phyloP scores from a whole-genome alignment of 2,113 vertebrate species.

The Oophaga pumilio region DNA sequence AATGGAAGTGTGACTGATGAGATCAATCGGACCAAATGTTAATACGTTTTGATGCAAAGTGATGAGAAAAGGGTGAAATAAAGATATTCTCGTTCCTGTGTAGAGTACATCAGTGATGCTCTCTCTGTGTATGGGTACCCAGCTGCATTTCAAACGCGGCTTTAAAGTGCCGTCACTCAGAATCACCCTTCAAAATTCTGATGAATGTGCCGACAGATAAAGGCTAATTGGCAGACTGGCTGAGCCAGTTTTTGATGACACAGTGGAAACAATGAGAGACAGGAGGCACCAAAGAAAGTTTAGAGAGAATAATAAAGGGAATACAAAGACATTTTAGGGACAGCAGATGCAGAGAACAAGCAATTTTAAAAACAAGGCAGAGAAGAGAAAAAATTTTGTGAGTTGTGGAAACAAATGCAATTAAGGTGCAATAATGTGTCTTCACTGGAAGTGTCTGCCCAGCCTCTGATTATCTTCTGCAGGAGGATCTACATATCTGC shows the following conservation, averaged over 20 bases:
- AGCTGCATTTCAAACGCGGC: conserved; percentile 63
- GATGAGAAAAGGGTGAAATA: conserved; percentile 25
- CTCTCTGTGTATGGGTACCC: conserved; percentile 58
- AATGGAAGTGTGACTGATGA: not conserved
- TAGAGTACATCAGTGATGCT: conserved; percentile 47
- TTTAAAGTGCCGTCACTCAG: conserved; percentile 59
- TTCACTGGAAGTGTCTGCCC: not conserved
- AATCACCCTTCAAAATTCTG: conserved; percentile 60
- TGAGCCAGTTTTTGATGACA: conserved; percentile 72
- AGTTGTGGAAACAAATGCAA: not conserved
- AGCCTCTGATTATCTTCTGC: conserved; percentile 2
- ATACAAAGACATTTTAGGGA: conserved; percentile 51
- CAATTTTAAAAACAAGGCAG: conserved; percentile 32
- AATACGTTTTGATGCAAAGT: not conserved
- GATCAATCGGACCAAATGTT: conserved; percentile 25
- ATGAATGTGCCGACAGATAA: conserved; percentile 68
- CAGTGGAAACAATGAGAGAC: conserved; percentile 70
- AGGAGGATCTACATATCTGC: not conserved
- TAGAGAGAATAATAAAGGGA: conserved; percentile 66
- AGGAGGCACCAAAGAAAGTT: conserved; percentile 74
- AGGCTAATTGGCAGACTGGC: conserved; percentile 72
- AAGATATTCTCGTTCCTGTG: conserved; percentile 43
- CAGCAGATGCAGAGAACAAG: conserved; percentile 24
- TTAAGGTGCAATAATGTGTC: conserved; percentile 10
- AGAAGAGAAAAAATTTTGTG: not conserved